Base-by-base conservation (phyloP, 2,888 invertebrate species). In the Trissolcus brochymenae region DNA sequence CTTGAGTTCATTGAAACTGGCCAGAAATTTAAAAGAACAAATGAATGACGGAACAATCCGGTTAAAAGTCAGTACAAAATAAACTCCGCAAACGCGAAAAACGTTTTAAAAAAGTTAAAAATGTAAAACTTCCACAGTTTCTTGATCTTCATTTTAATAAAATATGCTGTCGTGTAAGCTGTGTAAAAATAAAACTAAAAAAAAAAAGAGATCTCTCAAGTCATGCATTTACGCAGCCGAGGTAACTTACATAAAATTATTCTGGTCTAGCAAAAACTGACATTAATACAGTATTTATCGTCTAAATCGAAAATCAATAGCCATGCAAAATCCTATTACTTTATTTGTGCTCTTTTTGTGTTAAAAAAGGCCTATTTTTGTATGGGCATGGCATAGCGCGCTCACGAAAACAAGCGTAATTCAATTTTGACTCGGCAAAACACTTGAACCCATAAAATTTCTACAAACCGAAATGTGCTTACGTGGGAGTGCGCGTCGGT, bases 401-500 rank as follows among this genome's bases (percentile, higher is more conserved):
- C 49, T 62, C 16, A 29, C 51, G 25, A 51, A 60, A 66, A 51
- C n/a, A n/a, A 46, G 46, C 59, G 59, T 54, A 75, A 75, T 75
- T 75, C 65, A 75, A 65, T 75, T 75, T 75, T 70, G 68, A 65
- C 65, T 53, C 64, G 13, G 54, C 56, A 49, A 75, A 75, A 75
- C 64, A 75, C 75, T 70, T 46, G 75, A 65, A 59, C 16, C 68
- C 64, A 68, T 75, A 54, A 75, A 75, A 75, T 75, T 70, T 65
- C 68, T 65, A 75, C 57, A 46, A 53, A 64, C 57, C 53, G 21
- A 60, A 65, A 70, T 70, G 68, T 59, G 60, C 46, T n/a, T 59
- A 16, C 41, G 55, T 4, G 11, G 7, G 25, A 2, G 53, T 54
- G 41, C 19, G 54, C 17, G 53, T 29, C 25, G 51, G 17, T 51